phyloP scores from a whole-genome alignment of 2,888 invertebrate species.

The Orthosia gothica region DNA sequence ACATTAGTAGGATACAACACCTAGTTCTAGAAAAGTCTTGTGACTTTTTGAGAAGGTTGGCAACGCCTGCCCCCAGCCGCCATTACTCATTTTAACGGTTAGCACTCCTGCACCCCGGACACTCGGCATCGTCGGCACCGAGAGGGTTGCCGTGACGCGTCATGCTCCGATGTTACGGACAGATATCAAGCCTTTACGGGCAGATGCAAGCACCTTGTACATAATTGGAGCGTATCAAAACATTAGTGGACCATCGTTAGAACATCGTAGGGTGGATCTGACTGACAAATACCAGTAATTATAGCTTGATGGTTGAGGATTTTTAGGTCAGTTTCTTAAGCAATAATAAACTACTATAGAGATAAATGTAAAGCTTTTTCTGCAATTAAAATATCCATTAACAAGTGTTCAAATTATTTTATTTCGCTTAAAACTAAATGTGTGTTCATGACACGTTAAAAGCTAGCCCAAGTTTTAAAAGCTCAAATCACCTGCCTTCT shows the following conservation, averaged over 20 bases:
- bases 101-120: conserved; percentile 73
- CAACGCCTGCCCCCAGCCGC: conserved; percentile 74
- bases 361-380: background rate
- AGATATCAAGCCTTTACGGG: conserved; percentile 84
- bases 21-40: background rate
- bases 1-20: no score
- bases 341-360: no score
- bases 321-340: conserved; percentile 11
- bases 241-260: conserved; percentile 79
- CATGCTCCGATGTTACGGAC: conserved; percentile 83
- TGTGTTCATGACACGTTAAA: no score
- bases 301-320: conserved; percentile 59
- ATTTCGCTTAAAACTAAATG: no score
- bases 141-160: conserved; percentile 88
- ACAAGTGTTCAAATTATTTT: no score
- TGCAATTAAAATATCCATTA: background rate
- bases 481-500: no score
- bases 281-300: conserved; percentile 59
- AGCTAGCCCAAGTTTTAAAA: no score
- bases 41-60: conserved; percentile 76
- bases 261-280: conserved; percentile 54
- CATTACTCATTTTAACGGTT: conserved; percentile 91
- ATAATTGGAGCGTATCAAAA: conserved; percentile 91
- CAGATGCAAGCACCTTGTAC: conserved; percentile 83
- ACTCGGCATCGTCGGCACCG: conserved; percentile 54